Base-by-base conservation (phyloP, 1,140 invertebrate species). In the Stegodyphus mimosarum region DNA sequence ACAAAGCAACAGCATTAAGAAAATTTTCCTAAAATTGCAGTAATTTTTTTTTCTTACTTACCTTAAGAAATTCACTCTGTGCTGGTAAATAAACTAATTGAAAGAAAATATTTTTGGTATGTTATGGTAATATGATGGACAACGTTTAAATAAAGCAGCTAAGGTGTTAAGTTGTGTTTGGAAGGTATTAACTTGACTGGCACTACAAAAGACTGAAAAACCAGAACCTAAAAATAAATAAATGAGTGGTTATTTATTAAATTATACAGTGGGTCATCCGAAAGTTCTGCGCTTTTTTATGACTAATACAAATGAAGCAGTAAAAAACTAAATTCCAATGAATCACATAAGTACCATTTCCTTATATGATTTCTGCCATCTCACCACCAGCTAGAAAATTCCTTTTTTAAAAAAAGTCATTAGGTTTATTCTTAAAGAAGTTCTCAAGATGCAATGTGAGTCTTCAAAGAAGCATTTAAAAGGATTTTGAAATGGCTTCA, bases 121-220 rank as follows among this genome's bases (percentile, higher is more conserved):
- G 91, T 98, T 98, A 60, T 93, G 91, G 89, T 95, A 92, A 89
- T 97, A 98, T 0, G 95, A 93, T 1, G 96, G 97, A 91, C 97
- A 98, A 80, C 96, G 91, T 33, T 91, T 90, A 6, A 98, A 90
- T 55, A 97, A 91, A 88, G 91, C 92, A 6, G 92, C 91, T 0
- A 95, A 94, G 6, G 94, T 87, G 48, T 90, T 90, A 49, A 97
- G 91, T 87, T 93, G 94, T 0, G 63, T 71, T 70, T 93, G 91
- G 33, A 97, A 89, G 10, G 92, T 93, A 18, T 89, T 55, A 2
- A 97, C 88, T 90, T 96, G 94, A 0, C 90, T 88, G n/a, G 90
- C 88, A 89, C 94, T 92, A 90, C 96, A 97, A 89, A 96, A 97
- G 48, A 84, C 81, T 15, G 9, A 13, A 84, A 55, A 75, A 15